These are phyloP conservation scores for Sebastiscus albofasciatus DNA, from an alignment of 2,797 vertebrate species.

Conservation along the genomic window DNA sequence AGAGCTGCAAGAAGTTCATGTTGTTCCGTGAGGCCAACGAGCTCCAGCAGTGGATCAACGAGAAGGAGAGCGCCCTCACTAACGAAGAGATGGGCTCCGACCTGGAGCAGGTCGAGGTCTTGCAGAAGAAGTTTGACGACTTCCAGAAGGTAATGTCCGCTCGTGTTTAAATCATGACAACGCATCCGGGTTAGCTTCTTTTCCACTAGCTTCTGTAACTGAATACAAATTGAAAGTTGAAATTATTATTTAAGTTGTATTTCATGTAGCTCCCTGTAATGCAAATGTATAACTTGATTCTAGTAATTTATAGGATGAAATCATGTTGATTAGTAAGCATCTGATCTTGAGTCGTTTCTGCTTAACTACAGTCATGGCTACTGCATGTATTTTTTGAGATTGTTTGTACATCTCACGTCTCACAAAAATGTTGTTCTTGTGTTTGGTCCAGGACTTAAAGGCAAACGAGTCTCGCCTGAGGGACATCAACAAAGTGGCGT, in stretches of 20 bases:
- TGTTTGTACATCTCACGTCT: background rate
- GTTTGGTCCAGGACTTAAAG: constrained; percentile 89
- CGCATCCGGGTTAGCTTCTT: background rate
- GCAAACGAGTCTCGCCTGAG: constrained; percentile 97
- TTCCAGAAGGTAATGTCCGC: constrained; percentile 92
- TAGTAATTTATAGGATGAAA: background rate
- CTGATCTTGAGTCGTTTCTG: background rate
- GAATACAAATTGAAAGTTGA: background rate
- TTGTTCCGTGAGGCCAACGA: constrained; percentile 97
- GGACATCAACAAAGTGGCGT: constrained; percentile 98
- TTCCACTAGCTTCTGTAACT: background rate
- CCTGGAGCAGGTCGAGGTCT: constrained; percentile 97
- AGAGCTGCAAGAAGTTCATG: constrained; percentile 99
- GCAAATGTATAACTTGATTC: background rate
- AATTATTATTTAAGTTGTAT: background rate
- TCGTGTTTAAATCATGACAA: background rate
- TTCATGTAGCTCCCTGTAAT: background rate
- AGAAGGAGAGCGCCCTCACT: constrained; percentile 94
- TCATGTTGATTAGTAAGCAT: background rate
- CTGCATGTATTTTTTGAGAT: background rate
- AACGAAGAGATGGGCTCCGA: constrained; percentile 96
- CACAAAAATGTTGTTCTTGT: background rate
- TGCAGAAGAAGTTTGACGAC: constrained; percentile 99
- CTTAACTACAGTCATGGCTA: background rate
- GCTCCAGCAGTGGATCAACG: constrained; percentile 98